phyloP scores from a whole-genome alignment of 92 coral and sea anemone genomes.

The Muricea muricata region DNA sequence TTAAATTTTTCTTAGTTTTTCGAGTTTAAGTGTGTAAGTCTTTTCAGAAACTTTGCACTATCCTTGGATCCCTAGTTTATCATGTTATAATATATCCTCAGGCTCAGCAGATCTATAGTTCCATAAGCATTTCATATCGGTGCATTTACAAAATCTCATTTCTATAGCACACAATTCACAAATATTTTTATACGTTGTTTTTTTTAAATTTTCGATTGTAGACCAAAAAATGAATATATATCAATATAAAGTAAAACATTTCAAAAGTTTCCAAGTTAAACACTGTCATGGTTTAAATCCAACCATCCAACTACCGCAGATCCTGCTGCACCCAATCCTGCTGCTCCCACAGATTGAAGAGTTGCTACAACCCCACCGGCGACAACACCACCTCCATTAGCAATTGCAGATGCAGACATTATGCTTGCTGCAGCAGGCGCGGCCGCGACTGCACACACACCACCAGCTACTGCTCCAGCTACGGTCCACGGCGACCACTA shows the following conservation, averaged over 20 bases:
- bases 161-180: too few species aligned
- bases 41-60: too few species aligned
- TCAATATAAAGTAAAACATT: neutral
- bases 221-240: too few species aligned
- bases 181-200: too few species aligned
- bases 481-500: neutral
- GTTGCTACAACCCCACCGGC: conserved; percentile 19
- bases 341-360: conserved; percentile 22
- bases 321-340: neutral
- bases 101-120: too few species aligned
- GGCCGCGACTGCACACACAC: neutral
- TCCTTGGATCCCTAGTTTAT: too few species aligned
- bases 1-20: too few species aligned
- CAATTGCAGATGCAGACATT: conserved; percentile 7
- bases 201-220: too few species aligned
- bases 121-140: too few species aligned
- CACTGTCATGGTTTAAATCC: neutral
- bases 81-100: too few species aligned
- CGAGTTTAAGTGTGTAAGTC: too few species aligned
- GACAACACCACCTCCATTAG: neutral
- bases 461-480: conserved; percentile 17
- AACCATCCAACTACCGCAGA: neutral
- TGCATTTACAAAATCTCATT: too few species aligned
- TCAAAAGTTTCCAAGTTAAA: neutral
- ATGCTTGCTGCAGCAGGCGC: conserved; percentile 16